Evolutionary conservation across 1,140 invertebrate genomes (phyloP).

Genomic region (Drepana arcuata): DNA sequence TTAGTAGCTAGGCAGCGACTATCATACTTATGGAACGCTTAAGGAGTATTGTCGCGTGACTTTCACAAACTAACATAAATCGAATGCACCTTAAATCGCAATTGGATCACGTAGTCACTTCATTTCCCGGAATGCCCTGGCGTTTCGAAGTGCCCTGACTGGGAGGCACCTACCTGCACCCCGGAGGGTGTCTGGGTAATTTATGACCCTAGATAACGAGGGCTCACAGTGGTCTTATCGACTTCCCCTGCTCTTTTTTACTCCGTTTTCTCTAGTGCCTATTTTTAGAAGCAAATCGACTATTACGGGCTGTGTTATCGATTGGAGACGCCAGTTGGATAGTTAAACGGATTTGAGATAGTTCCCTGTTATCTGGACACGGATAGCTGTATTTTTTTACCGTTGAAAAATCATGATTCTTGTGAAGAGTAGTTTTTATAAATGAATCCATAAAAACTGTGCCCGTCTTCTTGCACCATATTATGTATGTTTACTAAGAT

Average conservation of each 20-base stretch:
- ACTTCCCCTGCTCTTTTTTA: slow-evolving; percentile 52
- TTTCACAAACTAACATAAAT: slow-evolving; percentile 36
- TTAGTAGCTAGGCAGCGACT: too few relatives aligned
- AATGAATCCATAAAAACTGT: too few relatives aligned
- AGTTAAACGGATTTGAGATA: too few relatives aligned
- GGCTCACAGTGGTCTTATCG: slow-evolving; percentile 61
- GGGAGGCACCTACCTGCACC: slow-evolving; percentile 47
- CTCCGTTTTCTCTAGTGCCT: slow-evolving; percentile 37
- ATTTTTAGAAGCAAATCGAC: slow-evolving; percentile 60
- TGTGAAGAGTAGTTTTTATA: too few relatives aligned
- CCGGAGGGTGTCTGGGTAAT: slow-evolving; percentile 59
- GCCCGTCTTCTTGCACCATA: too few relatives aligned
- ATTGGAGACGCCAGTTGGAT: slow-evolving; percentile 44
- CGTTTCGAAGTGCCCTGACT: slow-evolving; percentile 38
- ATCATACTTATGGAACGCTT: slow-evolving; percentile 9
- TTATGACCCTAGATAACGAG: slow-evolving; percentile 67
- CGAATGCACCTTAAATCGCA: slow-evolving; percentile 61
- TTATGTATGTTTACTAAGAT: too few relatives aligned
- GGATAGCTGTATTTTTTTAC: too few relatives aligned
- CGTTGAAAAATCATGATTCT: too few relatives aligned
- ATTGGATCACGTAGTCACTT: slow-evolving; percentile 67
- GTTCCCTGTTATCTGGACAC: too few relatives aligned
- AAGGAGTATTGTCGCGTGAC: slow-evolving; percentile 20
- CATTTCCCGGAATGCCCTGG: slow-evolving; percentile 53
- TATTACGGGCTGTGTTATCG: slow-evolving; percentile 52